Base-by-base conservation (phyloP, 1,140 invertebrate species). In the Rhynchophorus ferrugineus region DNA sequence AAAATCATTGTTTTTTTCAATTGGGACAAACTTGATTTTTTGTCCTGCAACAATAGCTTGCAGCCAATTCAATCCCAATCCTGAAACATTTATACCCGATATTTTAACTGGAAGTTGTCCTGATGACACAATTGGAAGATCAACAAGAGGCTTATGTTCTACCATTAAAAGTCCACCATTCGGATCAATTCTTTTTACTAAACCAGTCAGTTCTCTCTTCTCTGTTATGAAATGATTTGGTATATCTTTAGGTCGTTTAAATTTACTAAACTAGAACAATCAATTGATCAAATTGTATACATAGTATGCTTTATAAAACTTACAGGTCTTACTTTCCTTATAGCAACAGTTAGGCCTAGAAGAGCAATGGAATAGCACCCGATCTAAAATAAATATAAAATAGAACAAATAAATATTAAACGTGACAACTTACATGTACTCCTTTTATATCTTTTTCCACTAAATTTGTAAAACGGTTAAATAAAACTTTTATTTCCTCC, bases 281-380 rank as follows among this genome's bases (percentile, higher is more conserved):
- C 19, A 44, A 3, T 38, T 19, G 18, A 45, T 56, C 41, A n/a
- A n/a, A n/a, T n/a, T 22, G 8, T 43, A 47, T 29, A 13, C 13
- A 17, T n/a, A 24, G 2, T 24, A 39, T 52, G 50, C 14, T 17
- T n/a, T 11, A 60, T 47, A 48, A 17, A 24, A 75, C 71, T 63
- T 69, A 77, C 75, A 22, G 76, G 76, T 62, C 71, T 67, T 19
- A 75, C 73, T 69, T 64, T 71, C 42, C 74, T 68, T 14, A 76
- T 53, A 18, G 75, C 74, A 35, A 70, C 49, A 18, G 71, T 58
- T n/a, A 78, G 61, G 38, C 73, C 69, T 48, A 70, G 49, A 14
- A 74, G 62, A 37, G 75, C 70, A 29, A 78, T 63, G 11, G 75
- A 75, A 64, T 78, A 78, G 34, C 71, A 73, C 13, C 75, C 51